phyloP scores from a whole-genome alignment of 2,888 invertebrate genomes.

The Cinara cedri region DNA sequence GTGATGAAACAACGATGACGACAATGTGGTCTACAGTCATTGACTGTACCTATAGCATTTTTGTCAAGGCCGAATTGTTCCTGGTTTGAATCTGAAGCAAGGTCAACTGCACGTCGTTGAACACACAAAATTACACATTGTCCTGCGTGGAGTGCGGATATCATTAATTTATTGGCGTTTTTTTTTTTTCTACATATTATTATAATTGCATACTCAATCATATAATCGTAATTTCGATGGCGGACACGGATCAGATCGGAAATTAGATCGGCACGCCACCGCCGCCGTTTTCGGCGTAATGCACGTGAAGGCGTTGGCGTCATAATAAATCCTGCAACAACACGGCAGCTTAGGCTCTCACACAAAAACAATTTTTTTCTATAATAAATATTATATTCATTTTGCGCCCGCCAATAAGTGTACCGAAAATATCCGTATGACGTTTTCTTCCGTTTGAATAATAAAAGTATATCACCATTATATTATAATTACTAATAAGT shows the following conservation, averaged over 20 bases:
- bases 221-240: too few relatives aligned
- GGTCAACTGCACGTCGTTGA: neutral
- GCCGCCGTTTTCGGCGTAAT: neutral
- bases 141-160: neutral
- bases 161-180: constrained; percentile 12
- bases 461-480: too few relatives aligned
- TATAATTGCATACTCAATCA: too few relatives aligned
- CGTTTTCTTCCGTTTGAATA: too few relatives aligned
- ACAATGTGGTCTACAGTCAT: too few relatives aligned
- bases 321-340: neutral
- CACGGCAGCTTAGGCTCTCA: neutral
- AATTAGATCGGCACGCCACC: neutral
- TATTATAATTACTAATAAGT: too few relatives aligned
- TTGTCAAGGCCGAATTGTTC: constrained; percentile 33
- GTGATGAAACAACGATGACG: neutral
- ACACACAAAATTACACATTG: constrained; percentile 3
- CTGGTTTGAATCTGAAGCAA: constrained; percentile 47
- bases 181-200: neutral
- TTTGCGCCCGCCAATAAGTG: too few relatives aligned
- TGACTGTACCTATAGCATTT: neutral
- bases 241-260: neutral
- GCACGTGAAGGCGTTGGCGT: neutral
- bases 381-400: too few relatives aligned
- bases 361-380: neutral
- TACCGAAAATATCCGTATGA: too few relatives aligned